These are phyloP conservation scores for Chiridota heheva DNA, from an alignment of 35 echinoderm and acorn worm genomes.

Conservation along the genomic window DNA sequence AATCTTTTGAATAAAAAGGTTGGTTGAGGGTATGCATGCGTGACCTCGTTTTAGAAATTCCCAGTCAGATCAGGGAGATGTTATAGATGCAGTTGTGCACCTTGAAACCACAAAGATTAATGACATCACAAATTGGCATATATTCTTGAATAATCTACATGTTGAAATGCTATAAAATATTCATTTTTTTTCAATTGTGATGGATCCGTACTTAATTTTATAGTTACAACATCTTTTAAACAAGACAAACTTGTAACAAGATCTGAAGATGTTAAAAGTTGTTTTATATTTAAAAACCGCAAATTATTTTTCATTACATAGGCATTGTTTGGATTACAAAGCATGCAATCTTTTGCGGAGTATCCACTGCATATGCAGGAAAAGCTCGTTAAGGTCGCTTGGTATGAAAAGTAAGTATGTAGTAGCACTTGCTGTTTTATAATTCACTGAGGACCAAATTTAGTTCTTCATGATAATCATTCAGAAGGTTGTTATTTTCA, in stretches of 20 bases:
- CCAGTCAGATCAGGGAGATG: no score
- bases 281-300: background rate
- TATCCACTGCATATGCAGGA: slow-evolving; percentile 99
- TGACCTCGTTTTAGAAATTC: no score
- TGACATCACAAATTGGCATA: no score
- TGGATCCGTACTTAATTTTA: background rate
- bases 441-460: background rate
- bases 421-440: background rate
- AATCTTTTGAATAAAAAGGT: no score
- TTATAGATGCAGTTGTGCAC: no score
- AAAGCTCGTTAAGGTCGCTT: slow-evolving; percentile 90
- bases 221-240: no score
- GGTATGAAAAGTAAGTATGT: slow-evolving; percentile 87
- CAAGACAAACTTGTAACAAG: no score
- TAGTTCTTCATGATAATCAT: no score
- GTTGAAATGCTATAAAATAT: background rate
- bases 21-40: no score
- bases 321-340: slow-evolving; percentile 91
- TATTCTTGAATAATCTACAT: background rate
- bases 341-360: slow-evolving; percentile 89
- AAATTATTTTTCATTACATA: slow-evolving; percentile 4
- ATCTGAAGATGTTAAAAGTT: no score
- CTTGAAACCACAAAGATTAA: no score
- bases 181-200: background rate
- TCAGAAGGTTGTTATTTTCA: background rate